Conservation (phyloP, 1,140 invertebrate species). For the Euwallacea fornicatus region DNA sequence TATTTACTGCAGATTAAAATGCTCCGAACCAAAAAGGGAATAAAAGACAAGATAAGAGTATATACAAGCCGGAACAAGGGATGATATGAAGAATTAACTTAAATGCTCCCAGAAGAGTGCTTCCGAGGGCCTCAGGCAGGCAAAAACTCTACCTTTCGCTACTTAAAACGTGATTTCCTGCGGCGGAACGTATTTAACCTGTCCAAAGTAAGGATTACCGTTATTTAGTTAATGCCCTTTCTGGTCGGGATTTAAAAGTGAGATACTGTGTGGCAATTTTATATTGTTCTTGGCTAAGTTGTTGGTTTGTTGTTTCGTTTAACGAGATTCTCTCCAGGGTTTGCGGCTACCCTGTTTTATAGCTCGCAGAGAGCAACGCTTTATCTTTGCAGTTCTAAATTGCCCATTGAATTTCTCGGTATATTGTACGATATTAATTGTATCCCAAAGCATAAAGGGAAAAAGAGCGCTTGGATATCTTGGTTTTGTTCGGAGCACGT, state of each 20-base stretch:
- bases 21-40: slow-evolving; percentile 35
- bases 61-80: slow-evolving; percentile 30
- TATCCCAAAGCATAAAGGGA: no score
- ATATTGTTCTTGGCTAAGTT: slow-evolving; percentile 35
- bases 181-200: slow-evolving; percentile 36
- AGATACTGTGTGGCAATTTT: slow-evolving; percentile 32
- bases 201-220: slow-evolving; percentile 36
- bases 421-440: no score
- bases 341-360: no score
- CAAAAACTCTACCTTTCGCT: slow-evolving; percentile 28
- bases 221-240: slow-evolving; percentile 38
- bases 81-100: slow-evolving; percentile 40
- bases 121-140: slow-evolving; percentile 12
- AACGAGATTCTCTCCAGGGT: neutral
- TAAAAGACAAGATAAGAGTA: slow-evolving; percentile 37
- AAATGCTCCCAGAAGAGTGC: slow-evolving; percentile 31
- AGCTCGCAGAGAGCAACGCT: no score
- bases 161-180: slow-evolving; percentile 32
- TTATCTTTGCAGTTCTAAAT: no score
- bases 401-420: no score
- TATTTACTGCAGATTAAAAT: slow-evolving; percentile 40
- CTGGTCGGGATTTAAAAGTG: slow-evolving; percentile 31
- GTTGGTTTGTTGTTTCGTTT: slow-evolving; percentile 15
- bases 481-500: no score
- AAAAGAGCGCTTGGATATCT: no score